A percentile compares a stretch with the other conserved stretches of the same genome.
These are phyloP conservation scores for Amphimedon queenslandica DNA, from an alignment of 37 sponge, comb jelly and placozoan species.

Conservation along the genomic window DNA sequence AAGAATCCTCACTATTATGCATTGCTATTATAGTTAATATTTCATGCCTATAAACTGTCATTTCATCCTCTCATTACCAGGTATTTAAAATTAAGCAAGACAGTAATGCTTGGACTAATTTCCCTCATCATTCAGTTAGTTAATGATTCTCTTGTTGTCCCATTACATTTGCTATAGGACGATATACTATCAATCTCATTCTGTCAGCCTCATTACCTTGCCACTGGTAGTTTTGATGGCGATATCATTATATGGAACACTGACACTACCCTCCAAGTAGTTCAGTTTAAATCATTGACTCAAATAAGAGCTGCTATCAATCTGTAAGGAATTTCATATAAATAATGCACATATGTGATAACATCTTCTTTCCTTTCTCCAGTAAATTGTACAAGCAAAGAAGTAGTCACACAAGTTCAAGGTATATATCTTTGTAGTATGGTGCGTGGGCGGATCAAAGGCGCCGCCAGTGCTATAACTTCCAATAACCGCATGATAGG, in stretches of 20 bases:
- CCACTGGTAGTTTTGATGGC: constrained; percentile 97
- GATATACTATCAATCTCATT: constrained; percentile 85
- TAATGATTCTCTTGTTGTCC: background rate
- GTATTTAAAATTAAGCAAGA: too few species aligned
- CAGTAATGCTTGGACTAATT: background rate
- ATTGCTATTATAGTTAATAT: background rate
- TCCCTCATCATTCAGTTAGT: background rate
- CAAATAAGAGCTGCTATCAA: constrained; percentile 18
- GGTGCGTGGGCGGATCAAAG: too few species aligned
- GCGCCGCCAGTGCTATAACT: too few species aligned
- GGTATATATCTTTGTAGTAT: background rate
- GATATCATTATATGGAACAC: constrained; percentile 87
- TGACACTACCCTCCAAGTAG: constrained; percentile 73
- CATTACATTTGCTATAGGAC: constrained; percentile 43
- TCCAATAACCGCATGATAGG: too few species aligned
- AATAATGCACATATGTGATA: too few species aligned
- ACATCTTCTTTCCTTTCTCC: background rate
- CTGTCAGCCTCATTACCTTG: constrained; percentile 82
- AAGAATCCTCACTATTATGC: background rate
- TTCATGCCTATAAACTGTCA: background rate
- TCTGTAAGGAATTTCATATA: constrained; percentile 2
- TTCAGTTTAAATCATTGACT: constrained; percentile 39
- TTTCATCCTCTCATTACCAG: background rate
- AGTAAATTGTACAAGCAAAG: background rate
- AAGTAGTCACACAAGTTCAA: background rate